Conservation (phyloP, 2,888 invertebrate genomes). For the Falcaria lacertinaria region DNA sequence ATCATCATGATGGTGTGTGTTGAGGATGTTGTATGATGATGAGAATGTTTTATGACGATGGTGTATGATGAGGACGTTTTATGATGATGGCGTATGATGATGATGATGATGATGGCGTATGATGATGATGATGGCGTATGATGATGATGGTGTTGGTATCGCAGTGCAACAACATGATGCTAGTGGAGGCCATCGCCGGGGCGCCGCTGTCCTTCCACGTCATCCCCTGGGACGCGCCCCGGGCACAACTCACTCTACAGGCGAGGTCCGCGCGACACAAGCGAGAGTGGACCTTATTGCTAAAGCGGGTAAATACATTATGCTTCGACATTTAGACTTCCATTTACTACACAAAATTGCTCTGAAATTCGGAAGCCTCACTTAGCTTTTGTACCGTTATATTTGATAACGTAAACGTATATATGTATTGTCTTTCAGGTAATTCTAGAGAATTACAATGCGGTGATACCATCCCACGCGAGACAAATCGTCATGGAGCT, state of each 20-base stretch:
- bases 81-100: no score
- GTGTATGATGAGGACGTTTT: no score
- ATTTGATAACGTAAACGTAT: no score
- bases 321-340: not conserved
- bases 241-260: conserved; percentile 93
- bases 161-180: conserved; percentile 98
- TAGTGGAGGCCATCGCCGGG: conserved; percentile 96
- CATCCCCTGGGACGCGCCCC: conserved; percentile 96
- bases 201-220: conserved; percentile 98
- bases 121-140: no score
- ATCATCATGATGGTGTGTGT: no score
- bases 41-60: no score
- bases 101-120: no score
- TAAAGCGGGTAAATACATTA: conserved; percentile 71
- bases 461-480: conserved; percentile 96
- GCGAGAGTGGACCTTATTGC: conserved; percentile 83
- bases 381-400: no score
- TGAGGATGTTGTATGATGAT: no score
- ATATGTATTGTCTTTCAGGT: conserved; percentile 79
- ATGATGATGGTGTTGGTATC: no score
- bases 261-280: conserved; percentile 92
- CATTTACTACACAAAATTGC: no score
- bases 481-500: conserved; percentile 94
- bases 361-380: no score
- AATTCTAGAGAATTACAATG: conserved; percentile 95